Conservation (phyloP, 2,797 vertebrate species). For the Picus viridis region DNA sequence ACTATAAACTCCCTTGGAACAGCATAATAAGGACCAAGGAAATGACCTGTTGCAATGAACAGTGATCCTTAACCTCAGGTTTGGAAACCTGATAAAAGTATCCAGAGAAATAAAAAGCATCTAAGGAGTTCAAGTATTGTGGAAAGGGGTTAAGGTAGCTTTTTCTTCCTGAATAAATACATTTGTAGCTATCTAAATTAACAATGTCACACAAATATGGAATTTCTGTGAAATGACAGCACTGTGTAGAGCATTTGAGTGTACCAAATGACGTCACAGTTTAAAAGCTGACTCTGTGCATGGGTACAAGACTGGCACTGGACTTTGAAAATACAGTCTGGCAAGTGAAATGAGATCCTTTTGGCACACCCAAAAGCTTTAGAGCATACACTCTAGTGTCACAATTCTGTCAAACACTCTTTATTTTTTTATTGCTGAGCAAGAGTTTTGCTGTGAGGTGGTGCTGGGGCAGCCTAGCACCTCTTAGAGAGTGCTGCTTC, state of each 20-base stretch:
- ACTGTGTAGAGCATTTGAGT: background rate
- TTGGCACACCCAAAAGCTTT: background rate
- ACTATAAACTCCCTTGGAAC: background rate
- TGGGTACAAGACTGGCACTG: background rate
- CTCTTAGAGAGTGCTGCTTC: background rate
- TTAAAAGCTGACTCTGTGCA: background rate
- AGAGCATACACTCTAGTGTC: background rate
- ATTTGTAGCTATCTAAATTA: background rate
- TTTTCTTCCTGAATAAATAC: background rate
- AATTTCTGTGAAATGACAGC: background rate
- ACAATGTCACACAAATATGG: background rate
- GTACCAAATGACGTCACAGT: background rate
- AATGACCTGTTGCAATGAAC: background rate
- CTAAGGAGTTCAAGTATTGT: background rate
- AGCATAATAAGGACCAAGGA: background rate
- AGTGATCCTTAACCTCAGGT: background rate
- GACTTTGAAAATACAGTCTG: background rate
- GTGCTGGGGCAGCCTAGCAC: background rate
- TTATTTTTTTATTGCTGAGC: background rate
- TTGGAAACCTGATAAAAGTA: background rate
- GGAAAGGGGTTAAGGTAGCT: background rate
- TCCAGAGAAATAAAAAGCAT: background rate
- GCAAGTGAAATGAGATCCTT: background rate
- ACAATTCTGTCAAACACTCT: background rate
- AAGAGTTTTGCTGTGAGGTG: background rate